Evolutionary conservation across 2,888 invertebrate species (phyloP).

Genomic region (Rhingia rostrata): DNA sequence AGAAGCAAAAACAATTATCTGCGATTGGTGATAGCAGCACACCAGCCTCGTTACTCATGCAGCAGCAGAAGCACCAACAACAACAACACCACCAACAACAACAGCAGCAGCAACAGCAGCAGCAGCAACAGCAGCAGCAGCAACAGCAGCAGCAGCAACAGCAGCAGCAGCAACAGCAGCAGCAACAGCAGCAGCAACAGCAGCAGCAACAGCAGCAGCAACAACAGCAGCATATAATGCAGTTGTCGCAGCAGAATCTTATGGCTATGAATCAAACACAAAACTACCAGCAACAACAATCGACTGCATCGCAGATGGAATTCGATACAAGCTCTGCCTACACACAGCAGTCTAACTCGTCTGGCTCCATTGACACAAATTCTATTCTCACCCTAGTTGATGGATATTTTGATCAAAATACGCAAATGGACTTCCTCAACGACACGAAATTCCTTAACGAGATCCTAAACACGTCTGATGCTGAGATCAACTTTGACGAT

Average conservation of each 20-base stretch:
- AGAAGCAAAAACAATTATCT: constrained; percentile 2
- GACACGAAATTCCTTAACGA: constrained; percentile 81
- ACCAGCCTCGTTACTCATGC: not conserved
- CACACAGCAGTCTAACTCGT: constrained; percentile 40
- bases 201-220: constrained; percentile 36
- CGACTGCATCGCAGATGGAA: constrained; percentile 18
- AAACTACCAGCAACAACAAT: constrained; percentile 44
- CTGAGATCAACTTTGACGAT: constrained; percentile 80
- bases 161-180: constrained; percentile 40
- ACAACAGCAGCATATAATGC: constrained; percentile 48
- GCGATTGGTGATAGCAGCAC: too few species aligned
- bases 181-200: constrained; percentile 29
- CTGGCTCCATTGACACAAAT: constrained; percentile 78
- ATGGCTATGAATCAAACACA: constrained; percentile 45
- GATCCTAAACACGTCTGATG: constrained; percentile 79
- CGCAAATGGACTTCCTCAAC: constrained; percentile 79
- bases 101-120: constrained; percentile 43
- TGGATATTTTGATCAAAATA: constrained; percentile 62
- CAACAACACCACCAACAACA: constrained; percentile 32
- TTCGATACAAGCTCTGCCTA: constrained; percentile 42
- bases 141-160: constrained; percentile 23
- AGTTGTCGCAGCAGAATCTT: constrained; percentile 40
- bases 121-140: constrained; percentile 25
- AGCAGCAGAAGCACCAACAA: constrained; percentile 16
- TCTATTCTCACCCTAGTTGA: constrained; percentile 79